These are phyloP conservation scores for Gambusia yucatana DNA, from an alignment of 2,797 vertebrate genomes.

Conservation along the genomic window DNA sequence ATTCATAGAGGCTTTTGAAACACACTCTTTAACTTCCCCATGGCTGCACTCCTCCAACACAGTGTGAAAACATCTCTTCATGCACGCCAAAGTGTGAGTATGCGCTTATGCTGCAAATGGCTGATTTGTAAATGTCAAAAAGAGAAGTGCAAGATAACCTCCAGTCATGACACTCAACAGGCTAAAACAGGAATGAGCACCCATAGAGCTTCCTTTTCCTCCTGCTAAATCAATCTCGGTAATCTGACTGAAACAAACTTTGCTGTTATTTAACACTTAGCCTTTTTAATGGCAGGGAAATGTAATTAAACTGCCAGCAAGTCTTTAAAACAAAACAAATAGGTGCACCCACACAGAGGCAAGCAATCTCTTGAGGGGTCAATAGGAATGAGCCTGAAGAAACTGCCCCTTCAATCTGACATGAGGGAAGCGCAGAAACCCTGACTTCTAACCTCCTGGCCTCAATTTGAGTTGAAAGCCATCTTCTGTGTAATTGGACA, in stretches of 20 bases:
- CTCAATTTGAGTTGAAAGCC: constrained; percentile 49
- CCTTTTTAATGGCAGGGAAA: constrained; percentile 14
- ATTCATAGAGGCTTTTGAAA: constrained; percentile 50
- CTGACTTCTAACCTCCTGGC: constrained; percentile 52
- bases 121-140: constrained; percentile 55
- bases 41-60: constrained; percentile 40
- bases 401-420: constrained; percentile 30
- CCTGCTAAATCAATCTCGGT: constrained; percentile 15
- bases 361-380: constrained; percentile 15
- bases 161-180: constrained; percentile 40
- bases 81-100: constrained; percentile 16
- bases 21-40: constrained; percentile 38
- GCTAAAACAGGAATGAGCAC: constrained; percentile 23
- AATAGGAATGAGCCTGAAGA: constrained; percentile 30
- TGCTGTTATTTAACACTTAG: background rate
- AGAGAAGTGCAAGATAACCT: constrained; percentile 36
- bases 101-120: constrained; percentile 45
- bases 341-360: constrained; percentile 8
- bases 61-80: constrained; percentile 33
- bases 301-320: constrained; percentile 23
- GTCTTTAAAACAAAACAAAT: constrained; percentile 27
- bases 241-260: constrained; percentile 26
- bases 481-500: constrained; percentile 51
- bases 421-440: constrained; percentile 29
- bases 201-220: constrained; percentile 5